Conservation (phyloP, 2,113 vertebrate genomes). For the Neopipo cinnamomea region DNA sequence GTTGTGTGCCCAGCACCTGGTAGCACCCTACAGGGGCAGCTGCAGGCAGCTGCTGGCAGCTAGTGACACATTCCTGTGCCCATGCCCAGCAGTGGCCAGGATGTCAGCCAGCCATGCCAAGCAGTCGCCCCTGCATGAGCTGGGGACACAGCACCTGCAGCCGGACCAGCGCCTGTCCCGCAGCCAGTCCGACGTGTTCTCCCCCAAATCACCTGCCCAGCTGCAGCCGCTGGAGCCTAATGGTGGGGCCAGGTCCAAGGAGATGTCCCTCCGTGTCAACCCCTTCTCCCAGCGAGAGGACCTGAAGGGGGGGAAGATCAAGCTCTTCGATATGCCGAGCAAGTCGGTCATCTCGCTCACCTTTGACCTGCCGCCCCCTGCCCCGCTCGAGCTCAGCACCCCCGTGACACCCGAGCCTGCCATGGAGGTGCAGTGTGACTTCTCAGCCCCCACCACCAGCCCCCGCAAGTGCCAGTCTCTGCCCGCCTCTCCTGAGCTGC, state of each 20-base stretch:
- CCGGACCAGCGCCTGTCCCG: constrained; percentile 78
- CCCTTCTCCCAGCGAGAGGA: constrained; percentile 92
- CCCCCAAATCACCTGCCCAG: constrained; percentile 56
- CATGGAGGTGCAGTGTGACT: constrained; percentile 56
- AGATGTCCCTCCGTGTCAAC: constrained; percentile 80
- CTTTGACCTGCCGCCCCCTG: constrained; percentile 79
- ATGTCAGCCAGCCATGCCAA: neutral
- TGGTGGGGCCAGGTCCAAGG: constrained; percentile 38
- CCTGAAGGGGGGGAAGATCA: constrained; percentile 89
- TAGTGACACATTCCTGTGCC: neutral
- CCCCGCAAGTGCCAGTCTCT: constrained; percentile 84
- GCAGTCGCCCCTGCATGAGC: neutral
- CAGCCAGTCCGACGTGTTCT: constrained; percentile 86
- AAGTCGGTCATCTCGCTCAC: constrained; percentile 86
- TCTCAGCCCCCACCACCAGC: constrained; percentile 2
- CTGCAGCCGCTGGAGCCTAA: neutral
- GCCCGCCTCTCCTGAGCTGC: constrained; percentile 84
- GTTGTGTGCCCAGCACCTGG: accelerated
- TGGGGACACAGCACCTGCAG: neutral
- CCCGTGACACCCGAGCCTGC: constrained; percentile 60
- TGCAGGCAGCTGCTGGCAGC: neutral
- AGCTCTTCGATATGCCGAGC: constrained; percentile 90
- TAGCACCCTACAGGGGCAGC: accelerated
- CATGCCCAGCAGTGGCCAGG: neutral
- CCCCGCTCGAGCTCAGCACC: constrained; percentile 58